Conservation (phyloP, 2,888 invertebrate genomes). For the Craniophora ligustri region DNA sequence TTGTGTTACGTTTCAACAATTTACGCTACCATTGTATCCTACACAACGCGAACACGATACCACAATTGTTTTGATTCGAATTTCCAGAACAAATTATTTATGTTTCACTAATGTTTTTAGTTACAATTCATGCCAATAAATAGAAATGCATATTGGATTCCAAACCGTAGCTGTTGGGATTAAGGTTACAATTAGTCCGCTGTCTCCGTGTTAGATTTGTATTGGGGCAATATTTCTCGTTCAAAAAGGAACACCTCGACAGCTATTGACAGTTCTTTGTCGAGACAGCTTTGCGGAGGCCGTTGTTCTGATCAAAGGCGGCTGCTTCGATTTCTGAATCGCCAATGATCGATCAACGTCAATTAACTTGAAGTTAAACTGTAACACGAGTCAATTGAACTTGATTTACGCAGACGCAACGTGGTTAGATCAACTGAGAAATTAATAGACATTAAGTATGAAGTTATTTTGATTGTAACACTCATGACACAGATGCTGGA, state of each 20-base stretch:
- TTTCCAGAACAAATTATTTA: slow-evolving; percentile 35
- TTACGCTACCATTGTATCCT: not conserved
- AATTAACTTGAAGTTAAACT: slow-evolving; percentile 47
- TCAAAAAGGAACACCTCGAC: slow-evolving; percentile 37
- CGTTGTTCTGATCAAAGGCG: slow-evolving; percentile 48
- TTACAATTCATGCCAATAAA: slow-evolving; percentile 14
- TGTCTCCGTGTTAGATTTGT: slow-evolving; percentile 3
- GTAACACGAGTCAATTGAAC: slow-evolving; percentile 30
- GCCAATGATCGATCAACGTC: slow-evolving; percentile 51
- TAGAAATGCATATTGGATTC: slow-evolving; percentile 17
- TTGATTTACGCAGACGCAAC: slow-evolving; percentile 24
- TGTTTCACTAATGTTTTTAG: slow-evolving; percentile 16
- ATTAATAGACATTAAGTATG: slow-evolving; percentile 16
- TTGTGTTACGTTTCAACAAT: slow-evolving; percentile 16
- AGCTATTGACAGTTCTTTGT: slow-evolving; percentile 54
- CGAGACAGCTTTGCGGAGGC: slow-evolving; percentile 26
- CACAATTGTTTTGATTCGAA: slow-evolving; percentile 27
- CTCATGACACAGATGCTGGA: no score
- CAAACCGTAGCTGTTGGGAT: slow-evolving; percentile 4
- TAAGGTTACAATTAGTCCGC: slow-evolving; percentile 16
- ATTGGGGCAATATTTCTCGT: slow-evolving; percentile 36
- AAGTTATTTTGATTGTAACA: not conserved
- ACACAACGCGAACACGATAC: slow-evolving; percentile 3
- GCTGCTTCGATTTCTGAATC: slow-evolving; percentile 34
- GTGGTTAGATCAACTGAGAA: slow-evolving; percentile 6